phyloP scores from a whole-genome alignment of 2,113 vertebrate species.

The Microcebus ravelobensis region DNA sequence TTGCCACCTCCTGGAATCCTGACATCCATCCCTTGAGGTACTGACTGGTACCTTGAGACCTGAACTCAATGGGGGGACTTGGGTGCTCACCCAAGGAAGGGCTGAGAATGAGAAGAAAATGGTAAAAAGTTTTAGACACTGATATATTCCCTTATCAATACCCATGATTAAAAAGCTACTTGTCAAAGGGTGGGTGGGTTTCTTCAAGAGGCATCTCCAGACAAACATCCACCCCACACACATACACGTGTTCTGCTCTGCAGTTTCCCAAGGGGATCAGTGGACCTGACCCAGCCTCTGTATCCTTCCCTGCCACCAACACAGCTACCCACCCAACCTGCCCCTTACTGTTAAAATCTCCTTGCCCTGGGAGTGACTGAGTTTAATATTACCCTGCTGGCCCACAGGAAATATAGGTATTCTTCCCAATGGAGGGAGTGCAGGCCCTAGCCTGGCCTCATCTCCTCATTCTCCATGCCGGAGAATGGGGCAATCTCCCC shows the following conservation, averaged over 20 bases:
- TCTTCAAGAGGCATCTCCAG: background rate
- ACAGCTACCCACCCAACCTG: too few relatives aligned
- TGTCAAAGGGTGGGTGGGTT: background rate
- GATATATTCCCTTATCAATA: background rate
- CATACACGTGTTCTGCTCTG: background rate
- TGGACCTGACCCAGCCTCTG: background rate
- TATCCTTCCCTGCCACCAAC: background rate
- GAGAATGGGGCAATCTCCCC: too few relatives aligned
- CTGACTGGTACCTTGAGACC: background rate
- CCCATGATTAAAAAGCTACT: background rate
- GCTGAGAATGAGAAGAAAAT: background rate
- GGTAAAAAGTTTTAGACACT: background rate
- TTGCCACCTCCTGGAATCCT: too few relatives aligned
- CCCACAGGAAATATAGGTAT: background rate
- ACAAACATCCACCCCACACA: too few relatives aligned
- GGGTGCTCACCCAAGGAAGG: too few relatives aligned
- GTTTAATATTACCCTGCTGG: background rate
- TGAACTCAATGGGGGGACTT: background rate
- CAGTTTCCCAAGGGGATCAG: background rate
- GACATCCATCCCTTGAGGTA: background rate
- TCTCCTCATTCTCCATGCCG: rapidly evolving
- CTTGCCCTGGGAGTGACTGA: background rate
- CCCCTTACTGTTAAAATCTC: background rate
- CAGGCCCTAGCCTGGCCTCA: rapidly evolving
- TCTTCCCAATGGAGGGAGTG: background rate